Evolutionary conservation across 2,888 invertebrate genomes (phyloP).

Genomic region (Torymus auratus): DNA sequence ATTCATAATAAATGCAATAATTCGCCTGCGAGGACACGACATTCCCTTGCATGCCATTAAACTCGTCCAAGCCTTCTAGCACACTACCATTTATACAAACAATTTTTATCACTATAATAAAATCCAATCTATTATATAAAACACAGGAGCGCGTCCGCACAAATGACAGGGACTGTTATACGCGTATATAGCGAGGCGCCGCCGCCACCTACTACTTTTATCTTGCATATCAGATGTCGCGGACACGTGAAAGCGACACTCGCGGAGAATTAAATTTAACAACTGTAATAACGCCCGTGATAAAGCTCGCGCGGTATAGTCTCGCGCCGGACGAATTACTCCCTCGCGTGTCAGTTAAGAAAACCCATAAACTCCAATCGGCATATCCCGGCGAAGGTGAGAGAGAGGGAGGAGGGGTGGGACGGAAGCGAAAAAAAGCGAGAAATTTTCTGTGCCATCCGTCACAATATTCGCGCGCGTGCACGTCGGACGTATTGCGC

Average conservation of each 20-base stretch:
- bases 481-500: slow-evolving; percentile 24
- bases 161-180: background rate
- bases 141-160: slow-evolving; percentile 20
- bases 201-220: background rate
- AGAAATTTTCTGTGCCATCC: slow-evolving; percentile 48
- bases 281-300: slow-evolving; percentile 46
- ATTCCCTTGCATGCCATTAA: no score
- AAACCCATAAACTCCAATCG: slow-evolving; percentile 54
- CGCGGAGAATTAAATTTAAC: slow-evolving; percentile 46
- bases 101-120: slow-evolving; percentile 21
- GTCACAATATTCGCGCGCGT: slow-evolving; percentile 41
- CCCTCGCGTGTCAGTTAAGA: slow-evolving; percentile 49
- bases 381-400: background rate
- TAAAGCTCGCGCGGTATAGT: slow-evolving; percentile 8
- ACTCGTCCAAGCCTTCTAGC: no score
- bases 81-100: background rate
- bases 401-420: background rate
- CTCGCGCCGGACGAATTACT: slow-evolving; percentile 22
- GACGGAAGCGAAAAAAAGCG: slow-evolving; percentile 15
- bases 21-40: no score
- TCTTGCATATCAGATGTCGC: slow-evolving; percentile 18
- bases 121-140: slow-evolving; percentile 40
- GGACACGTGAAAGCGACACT: slow-evolving; percentile 20
- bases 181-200: background rate
- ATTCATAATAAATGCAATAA: no score